Evolutionary conservation across 1,140 invertebrate genomes (phyloP).

Genomic region (Megalonaias nervosa): DNA sequence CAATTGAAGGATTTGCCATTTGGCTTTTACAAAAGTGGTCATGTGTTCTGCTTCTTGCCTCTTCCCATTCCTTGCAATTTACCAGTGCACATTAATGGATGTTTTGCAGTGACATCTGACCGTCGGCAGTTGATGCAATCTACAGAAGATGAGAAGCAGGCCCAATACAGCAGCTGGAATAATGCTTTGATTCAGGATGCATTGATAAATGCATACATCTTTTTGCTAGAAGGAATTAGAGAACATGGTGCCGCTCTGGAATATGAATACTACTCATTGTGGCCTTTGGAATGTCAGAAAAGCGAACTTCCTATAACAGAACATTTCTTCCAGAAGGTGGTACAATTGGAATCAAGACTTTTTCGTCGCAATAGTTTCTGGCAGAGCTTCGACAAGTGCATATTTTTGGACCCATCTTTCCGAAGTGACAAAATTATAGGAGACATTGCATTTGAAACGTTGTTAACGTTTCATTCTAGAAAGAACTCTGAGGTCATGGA

Average conservation of each 20-base stretch:
- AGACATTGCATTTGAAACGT: background rate
- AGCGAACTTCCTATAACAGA: background rate
- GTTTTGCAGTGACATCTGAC: constrained; percentile 52
- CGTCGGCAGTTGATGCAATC: constrained; percentile 34
- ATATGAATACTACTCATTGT: constrained; percentile 2
- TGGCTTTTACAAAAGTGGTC: constrained; percentile 17
- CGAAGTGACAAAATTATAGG: background rate
- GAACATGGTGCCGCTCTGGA: background rate
- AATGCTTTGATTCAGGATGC: background rate
- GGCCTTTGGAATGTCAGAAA: background rate
- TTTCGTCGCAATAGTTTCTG: background rate
- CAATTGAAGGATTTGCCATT: background rate
- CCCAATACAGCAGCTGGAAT: constrained; percentile 6
- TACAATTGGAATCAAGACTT: background rate
- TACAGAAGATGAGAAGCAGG: constrained; percentile 35
- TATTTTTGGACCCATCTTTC: constrained; percentile 10
- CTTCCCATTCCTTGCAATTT: constrained; percentile 48
- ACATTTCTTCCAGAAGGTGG: constrained; percentile 4
- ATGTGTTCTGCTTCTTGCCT: constrained; percentile 55
- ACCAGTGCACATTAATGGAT: constrained; percentile 51
- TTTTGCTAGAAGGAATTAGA: constrained; percentile 12
- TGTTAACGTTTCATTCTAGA: constrained; percentile 1
- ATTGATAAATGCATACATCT: constrained; percentile 6
- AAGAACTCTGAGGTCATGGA: constrained; percentile 2
- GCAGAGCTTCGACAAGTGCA: background rate